Evolutionary conservation across 2,113 vertebrate species (phyloP), one percentile per base, ranked within the genome.

Genomic region (Anser brachyrhynchus): DNA sequence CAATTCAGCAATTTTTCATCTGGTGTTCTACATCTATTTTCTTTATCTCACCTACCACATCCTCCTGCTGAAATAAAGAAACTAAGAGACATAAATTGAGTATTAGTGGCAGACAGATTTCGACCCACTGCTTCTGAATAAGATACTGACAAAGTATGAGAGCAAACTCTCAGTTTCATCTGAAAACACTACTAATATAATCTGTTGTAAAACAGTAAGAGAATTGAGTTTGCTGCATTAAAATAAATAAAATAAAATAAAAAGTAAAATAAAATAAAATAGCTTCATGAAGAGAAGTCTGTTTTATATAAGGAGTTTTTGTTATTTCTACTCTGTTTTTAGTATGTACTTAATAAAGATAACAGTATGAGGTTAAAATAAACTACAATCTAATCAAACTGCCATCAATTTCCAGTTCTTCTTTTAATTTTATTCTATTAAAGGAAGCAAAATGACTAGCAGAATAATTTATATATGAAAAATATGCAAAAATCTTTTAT

Each of bases 1-100:
- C 1, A 3, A 91, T 31, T 46, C 62, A 96, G 57, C 35, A 61
- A 71, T 83, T 93, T 90, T 90, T 92, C 89, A 69, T 82, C 79
- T 94, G 61, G 51, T 90, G 85, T 28, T 82, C 70, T 58, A 83
- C 92, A 97, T 94, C 93, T 97, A 79, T 94, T 96, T 94, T 74
- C 87, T 79, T 35, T n/a, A 72, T 62, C 81, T 96, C 61, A 31
- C 81, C 67, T 54, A 90, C 37, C 62, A 62, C 57, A 39, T 92
- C 74, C 73, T 89, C 57, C 84, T 89, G 84, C 87, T 88, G 90
- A 86, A 95, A 93, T 61, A 89, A 94, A 81, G 55, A 85, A 83
- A 91, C 6, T 59, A 83, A 91, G 65, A 78, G 79, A 75, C 61
- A 59, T 58, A 92, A 93, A 95, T 83, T 89, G 81, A 97, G 91